These are phyloP conservation scores for Artemia franciscana DNA, from an alignment of 1,140 invertebrate species.

Conservation along the genomic window DNA sequence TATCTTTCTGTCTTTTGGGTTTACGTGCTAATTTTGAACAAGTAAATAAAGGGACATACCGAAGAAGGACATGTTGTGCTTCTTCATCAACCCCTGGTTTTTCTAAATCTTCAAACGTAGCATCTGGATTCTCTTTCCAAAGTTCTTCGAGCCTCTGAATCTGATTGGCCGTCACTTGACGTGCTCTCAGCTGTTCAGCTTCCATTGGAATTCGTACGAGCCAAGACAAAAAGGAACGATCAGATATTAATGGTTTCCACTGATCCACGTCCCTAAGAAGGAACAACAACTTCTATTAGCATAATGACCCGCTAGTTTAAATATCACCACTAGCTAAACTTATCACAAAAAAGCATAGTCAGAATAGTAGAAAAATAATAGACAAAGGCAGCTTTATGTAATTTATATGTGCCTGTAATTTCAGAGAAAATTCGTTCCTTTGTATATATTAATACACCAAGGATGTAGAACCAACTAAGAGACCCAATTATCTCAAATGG, in stretches of 20 bases:
- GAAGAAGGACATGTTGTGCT: slow-evolving; percentile 73
- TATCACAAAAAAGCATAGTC: too few species aligned
- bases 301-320: too few species aligned
- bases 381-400: too few species aligned
- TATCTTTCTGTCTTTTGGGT: too few species aligned
- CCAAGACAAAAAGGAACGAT: slow-evolving; percentile 87
- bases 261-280: slow-evolving; percentile 64
- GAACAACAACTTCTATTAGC: background rate
- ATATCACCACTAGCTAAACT: too few species aligned
- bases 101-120: slow-evolving; percentile 89
- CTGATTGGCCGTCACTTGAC: slow-evolving; percentile 87
- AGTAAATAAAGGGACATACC: slow-evolving; percentile 22
- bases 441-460: too few species aligned
- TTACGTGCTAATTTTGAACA: too few species aligned
- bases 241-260: slow-evolving; percentile 92
- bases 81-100: slow-evolving; percentile 93
- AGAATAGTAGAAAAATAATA: too few species aligned
- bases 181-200: slow-evolving; percentile 75
- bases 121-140: slow-evolving; percentile 95
- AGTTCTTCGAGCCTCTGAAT: slow-evolving; percentile 95
- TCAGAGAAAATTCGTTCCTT: too few species aligned
- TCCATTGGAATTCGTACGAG: slow-evolving; percentile 86
- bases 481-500: too few species aligned
- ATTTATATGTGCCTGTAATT: too few species aligned
- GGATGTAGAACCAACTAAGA: too few species aligned